Conservation (phyloP, 2,888 invertebrate species). For the Cerceris rybyensis region DNA sequence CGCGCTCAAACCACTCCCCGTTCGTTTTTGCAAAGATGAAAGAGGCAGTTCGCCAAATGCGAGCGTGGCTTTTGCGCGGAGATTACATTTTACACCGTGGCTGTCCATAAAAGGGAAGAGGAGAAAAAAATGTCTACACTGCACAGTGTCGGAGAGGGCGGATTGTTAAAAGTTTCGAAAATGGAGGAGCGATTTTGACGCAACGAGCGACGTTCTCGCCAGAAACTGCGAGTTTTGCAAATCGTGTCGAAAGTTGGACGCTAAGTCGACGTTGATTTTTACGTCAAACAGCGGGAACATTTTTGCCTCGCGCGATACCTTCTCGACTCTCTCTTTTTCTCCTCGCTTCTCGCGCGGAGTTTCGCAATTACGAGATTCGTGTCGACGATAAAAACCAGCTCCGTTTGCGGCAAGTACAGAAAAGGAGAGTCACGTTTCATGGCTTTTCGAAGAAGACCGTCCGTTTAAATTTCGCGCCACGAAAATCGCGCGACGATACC, state of each 20-base stretch:
- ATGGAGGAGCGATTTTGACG: background rate
- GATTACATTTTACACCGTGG: too few relatives aligned
- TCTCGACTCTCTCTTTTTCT: conserved; percentile 19
- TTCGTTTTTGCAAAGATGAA: too few relatives aligned
- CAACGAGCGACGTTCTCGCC: background rate
- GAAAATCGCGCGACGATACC: background rate
- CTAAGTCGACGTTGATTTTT: background rate
- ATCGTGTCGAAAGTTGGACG: background rate
- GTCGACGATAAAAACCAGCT: conserved; percentile 32
- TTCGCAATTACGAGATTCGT: conserved; percentile 43
- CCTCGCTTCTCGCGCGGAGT: conserved; percentile 18
- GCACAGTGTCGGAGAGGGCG: too few relatives aligned
- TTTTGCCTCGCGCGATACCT: conserved; percentile 20
- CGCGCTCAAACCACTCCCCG: too few relatives aligned
- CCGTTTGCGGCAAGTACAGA: conserved; percentile 17
- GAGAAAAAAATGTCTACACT: too few relatives aligned
- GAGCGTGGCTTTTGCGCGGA: too few relatives aligned
- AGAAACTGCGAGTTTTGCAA: background rate
- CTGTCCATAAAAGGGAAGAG: too few relatives aligned
- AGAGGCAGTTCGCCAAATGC: too few relatives aligned
- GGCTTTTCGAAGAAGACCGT: conserved; percentile 11
- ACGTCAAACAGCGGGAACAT: background rate
- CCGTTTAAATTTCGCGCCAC: background rate
- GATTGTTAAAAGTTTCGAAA: background rate
- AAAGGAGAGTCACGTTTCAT: background rate